phyloP scores from a whole-genome alignment of 2,113 vertebrate species.

The Aplodontia rufa region DNA sequence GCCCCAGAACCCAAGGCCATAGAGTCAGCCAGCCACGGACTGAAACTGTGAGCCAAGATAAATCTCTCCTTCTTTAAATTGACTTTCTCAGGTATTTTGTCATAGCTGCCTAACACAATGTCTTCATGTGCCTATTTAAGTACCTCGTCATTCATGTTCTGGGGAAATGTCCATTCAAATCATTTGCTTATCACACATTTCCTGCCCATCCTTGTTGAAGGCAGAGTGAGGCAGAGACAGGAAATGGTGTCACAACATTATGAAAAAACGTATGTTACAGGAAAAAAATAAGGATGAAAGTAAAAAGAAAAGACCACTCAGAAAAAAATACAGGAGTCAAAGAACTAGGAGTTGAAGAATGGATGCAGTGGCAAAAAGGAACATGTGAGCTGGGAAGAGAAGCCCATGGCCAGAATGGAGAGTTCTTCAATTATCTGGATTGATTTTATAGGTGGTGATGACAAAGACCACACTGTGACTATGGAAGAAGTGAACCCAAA shows the following conservation, averaged over 20 bases:
- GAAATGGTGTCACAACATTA: neutral
- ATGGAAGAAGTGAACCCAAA: neutral
- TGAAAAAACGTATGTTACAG: neutral
- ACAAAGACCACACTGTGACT: neutral
- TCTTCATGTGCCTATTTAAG: no score
- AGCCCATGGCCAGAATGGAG: neutral
- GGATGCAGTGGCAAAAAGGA: neutral
- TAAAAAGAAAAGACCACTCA: neutral
- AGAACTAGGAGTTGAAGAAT: neutral
- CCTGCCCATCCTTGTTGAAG: neutral
- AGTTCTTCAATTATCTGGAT: neutral
- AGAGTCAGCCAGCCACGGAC: no score
- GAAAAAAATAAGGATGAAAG: conserved; percentile 4
- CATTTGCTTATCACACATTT: neutral
- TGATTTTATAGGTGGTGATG: conserved; percentile 14
- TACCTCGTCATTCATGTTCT: no score
- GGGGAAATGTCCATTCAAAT: neutral
- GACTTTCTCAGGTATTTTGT: neutral
- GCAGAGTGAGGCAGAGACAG: neutral
- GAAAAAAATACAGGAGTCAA: neutral
- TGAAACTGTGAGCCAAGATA: neutral
- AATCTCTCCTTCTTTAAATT: neutral
- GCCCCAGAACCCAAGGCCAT: no score
- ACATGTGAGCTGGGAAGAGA: neutral
- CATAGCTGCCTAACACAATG: neutral